Evolutionary conservation across 2,113 vertebrate genomes (phyloP).

Genomic region (Herpetotheres cachinnans): DNA sequence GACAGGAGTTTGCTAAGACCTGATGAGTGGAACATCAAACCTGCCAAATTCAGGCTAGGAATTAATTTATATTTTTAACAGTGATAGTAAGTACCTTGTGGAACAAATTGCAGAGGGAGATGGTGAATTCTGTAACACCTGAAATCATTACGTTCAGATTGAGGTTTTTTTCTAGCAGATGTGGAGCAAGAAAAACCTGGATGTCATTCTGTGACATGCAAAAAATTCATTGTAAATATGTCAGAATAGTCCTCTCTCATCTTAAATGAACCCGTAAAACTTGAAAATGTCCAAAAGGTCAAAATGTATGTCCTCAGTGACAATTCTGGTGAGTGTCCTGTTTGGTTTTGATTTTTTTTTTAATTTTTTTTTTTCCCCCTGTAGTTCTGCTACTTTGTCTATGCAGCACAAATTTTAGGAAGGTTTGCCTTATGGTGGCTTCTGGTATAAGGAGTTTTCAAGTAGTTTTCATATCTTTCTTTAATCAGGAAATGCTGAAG

Average conservation of each 20-base stretch:
- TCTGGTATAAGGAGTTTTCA: not conserved
- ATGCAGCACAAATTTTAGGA: not conserved
- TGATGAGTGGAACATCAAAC: not conserved
- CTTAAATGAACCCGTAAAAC: not conserved
- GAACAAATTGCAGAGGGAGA: not conserved
- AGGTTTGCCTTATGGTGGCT: not conserved
- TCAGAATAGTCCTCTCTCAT: not conserved
- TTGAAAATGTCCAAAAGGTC: not conserved
- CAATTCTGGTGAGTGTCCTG: not conserved
- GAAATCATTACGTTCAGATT: not conserved
- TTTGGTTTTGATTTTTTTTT: not conserved
- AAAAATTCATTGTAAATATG: not conserved
- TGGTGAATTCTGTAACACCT: not conserved
- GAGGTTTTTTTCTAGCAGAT: not conserved
- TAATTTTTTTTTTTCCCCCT: not conserved
- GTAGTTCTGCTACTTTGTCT: not conserved
- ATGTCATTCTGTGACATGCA: not conserved
- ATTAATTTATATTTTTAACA: not conserved
- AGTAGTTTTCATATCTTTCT: not conserved
- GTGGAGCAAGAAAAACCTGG: not conserved
- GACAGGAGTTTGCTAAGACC: not conserved
- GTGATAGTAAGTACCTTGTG: not conserved
- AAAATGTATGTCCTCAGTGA: not conserved
- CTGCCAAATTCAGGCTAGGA: not conserved
- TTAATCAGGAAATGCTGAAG: constrained; percentile 87